Base-by-base conservation (phyloP, 1,140 invertebrate species). In the Hycleus cichorii region DNA sequence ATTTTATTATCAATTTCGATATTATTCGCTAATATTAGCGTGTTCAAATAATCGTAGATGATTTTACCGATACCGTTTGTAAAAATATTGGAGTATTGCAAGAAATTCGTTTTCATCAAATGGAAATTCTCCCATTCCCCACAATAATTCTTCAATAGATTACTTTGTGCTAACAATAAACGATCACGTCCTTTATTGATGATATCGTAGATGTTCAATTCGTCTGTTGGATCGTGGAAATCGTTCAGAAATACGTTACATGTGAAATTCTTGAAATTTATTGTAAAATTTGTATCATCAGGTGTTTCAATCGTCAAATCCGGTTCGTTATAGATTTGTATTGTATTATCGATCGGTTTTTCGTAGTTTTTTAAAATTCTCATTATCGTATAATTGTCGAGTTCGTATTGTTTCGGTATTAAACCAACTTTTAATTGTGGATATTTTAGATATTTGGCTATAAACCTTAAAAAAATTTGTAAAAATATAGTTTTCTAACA, bases 391-490 rank as follows among this genome's bases (percentile, higher is more conserved):
- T 46, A 42, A 26, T 7, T 8, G 8, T 25, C 32, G 18, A 53
- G 45, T 54, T 54, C 40, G 38, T 54, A 32, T 9, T 32, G 11
- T 49, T 49, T 48, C 8, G 46, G 39, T 9, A 32, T 47, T 11
- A 47, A 26, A 11, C 49, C 9, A 38, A 52, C 40, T 10, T 50
- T 9, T n/a, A 4, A 39, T 38, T 49, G 24, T 43, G n/a, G 40
- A 12, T 49, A 25, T 42, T 25, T 18, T 8, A 56, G 55, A 47
- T 50, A 53, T 44, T 39, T 58, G 11, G 63, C 63, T 12, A 59
- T 45, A 52, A 59, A 64, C 18, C 63, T 64, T 27, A 26, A 42
- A 51, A 32, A 54, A 39, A 25, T 26, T 12, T 26, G 39, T 18
- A 7, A 10, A 58, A 32, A 32, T 25, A 27, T n/a, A 3, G 10